These are phyloP conservation scores for Listronotus oregonensis DNA, from an alignment of 1,140 invertebrate genomes.

Conservation along the genomic window DNA sequence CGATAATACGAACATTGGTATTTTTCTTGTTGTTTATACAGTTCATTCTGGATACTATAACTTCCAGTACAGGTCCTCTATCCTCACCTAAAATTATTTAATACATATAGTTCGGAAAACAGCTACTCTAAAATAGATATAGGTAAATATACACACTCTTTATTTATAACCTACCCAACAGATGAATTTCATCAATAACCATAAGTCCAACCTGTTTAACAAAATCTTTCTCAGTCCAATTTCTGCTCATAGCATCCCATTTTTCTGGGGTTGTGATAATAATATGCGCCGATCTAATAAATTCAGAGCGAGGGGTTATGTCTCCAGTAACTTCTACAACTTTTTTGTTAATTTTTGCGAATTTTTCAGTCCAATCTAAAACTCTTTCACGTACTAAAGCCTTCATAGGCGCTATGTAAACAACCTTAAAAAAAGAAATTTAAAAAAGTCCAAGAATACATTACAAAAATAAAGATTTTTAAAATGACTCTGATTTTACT, in stretches of 20 bases:
- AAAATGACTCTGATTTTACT: neutral
- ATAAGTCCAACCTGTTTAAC: slow-evolving; percentile 92
- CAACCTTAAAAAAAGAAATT: slow-evolving; percentile 64
- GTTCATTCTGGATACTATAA: slow-evolving; percentile 76
- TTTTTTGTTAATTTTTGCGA: slow-evolving; percentile 75
- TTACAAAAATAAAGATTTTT: no score
- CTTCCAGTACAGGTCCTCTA: slow-evolving; percentile 82
- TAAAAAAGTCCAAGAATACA: no score
- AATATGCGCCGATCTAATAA: slow-evolving; percentile 83
- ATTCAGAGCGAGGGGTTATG: slow-evolving; percentile 88
- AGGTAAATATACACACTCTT: no score
- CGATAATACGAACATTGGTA: slow-evolving; percentile 80
- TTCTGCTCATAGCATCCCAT: slow-evolving; percentile 98
- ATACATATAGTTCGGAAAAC: no score
- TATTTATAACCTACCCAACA: slow-evolving; percentile 66
- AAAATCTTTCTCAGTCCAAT: slow-evolving; percentile 96
- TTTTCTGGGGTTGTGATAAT: slow-evolving; percentile 99
- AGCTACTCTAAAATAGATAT: no score
- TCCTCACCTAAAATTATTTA: slow-evolving; percentile 70
- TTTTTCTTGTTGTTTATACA: slow-evolving; percentile 52
- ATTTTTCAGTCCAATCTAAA: slow-evolving; percentile 92
- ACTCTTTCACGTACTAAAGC: slow-evolving; percentile 96
- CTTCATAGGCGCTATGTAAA: slow-evolving; percentile 98
- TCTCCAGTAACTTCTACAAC: slow-evolving; percentile 98
- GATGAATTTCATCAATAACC: slow-evolving; percentile 98